phyloP scores from a whole-genome alignment of 2,113 vertebrate genomes.

The Panthera leo region DNA sequence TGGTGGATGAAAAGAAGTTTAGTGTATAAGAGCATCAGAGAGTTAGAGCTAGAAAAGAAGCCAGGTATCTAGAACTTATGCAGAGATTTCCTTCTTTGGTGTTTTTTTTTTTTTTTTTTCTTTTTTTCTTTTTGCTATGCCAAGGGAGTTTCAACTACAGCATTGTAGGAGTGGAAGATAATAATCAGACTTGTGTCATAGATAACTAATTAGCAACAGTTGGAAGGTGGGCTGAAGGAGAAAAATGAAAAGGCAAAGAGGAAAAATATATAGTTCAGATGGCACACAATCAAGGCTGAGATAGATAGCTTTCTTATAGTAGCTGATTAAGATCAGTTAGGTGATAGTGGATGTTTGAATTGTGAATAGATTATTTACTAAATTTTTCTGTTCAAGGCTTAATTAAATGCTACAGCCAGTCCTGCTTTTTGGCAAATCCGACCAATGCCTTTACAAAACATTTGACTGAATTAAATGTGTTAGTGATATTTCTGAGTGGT shows the following conservation, averaged over 20 bases:
- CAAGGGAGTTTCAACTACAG: not conserved
- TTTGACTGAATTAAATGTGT: constrained; percentile 61
- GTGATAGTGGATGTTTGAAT: not conserved
- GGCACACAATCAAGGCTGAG: not conserved
- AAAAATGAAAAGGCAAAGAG: not conserved
- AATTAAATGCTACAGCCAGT: not conserved
- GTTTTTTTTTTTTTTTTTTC: too few relatives aligned
- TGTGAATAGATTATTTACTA: not conserved
- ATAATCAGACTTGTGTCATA: not conserved
- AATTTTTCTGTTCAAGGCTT: not conserved
- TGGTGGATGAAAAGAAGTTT: not conserved
- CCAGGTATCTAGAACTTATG: not conserved
- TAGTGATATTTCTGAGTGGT: constrained; percentile 70
- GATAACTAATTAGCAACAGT: not conserved
- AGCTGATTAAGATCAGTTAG: not conserved
- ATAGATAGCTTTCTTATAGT: not conserved
- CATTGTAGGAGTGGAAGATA: not conserved
- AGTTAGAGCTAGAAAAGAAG: not conserved
- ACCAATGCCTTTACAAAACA: constrained; percentile 43
- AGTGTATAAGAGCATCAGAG: not conserved
- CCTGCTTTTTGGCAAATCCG: constrained; percentile 28
- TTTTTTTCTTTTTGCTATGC: not conserved
- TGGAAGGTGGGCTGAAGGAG: not conserved
- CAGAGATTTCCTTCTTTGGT: not conserved
- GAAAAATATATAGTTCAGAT: not conserved